Conservation (phyloP, 2,797 vertebrate genomes). For the Molothrus ater region DNA sequence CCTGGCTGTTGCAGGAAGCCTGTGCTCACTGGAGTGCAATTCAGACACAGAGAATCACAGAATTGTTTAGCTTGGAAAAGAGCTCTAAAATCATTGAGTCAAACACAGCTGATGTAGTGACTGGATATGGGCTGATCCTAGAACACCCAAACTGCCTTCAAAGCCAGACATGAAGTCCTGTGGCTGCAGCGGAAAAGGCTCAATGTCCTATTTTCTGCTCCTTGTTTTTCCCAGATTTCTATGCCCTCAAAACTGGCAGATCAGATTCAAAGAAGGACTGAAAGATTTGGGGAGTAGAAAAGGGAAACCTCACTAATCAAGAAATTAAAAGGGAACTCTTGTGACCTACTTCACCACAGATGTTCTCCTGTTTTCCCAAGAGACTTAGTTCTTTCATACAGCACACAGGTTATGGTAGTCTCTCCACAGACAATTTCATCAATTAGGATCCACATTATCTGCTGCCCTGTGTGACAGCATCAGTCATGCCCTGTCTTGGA, state of each 20-base stretch:
- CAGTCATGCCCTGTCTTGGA: background rate
- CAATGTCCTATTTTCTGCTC: background rate
- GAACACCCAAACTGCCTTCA: background rate
- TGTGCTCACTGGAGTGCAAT: background rate
- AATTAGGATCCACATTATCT: background rate
- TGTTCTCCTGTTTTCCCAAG: background rate
- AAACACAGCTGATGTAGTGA: background rate
- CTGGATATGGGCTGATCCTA: background rate
- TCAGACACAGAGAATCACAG: background rate
- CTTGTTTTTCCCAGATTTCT: background rate
- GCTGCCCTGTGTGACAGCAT: background rate
- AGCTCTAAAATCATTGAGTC: background rate
- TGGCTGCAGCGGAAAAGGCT: background rate
- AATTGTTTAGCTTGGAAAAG: background rate
- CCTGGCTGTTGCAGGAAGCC: background rate
- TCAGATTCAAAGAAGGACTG: background rate
- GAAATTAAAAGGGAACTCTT: background rate
- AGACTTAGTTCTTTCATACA: background rate
- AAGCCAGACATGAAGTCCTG: background rate
- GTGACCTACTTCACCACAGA: background rate
- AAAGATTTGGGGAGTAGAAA: background rate
- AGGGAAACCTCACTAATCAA: background rate
- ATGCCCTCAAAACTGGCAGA: background rate
- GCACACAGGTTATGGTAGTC: background rate
- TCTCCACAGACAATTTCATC: background rate